Conservation (phyloP, 1,140 invertebrate genomes). For the Trachymyrmex cornetzi region DNA sequence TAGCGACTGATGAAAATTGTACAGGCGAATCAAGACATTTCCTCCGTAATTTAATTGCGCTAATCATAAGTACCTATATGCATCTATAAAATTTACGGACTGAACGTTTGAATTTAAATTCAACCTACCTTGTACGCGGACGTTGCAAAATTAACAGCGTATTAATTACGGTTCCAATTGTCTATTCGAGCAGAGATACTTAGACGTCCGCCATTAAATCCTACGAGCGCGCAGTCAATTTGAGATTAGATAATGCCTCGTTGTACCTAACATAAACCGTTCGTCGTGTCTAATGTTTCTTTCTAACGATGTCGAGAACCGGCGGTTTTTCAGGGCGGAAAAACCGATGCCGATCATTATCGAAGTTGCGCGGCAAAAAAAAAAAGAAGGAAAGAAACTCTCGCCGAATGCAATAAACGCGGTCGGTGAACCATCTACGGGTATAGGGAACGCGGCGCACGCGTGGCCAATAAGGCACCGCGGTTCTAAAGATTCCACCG, state of each 20-base stretch:
- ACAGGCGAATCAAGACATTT: neutral
- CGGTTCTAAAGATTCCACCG: slow-evolving; percentile 64
- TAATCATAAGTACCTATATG: neutral
- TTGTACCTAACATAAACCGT: neutral
- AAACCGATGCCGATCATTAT: slow-evolving; percentile 32
- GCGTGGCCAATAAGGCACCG: slow-evolving; percentile 60
- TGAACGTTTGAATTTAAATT: neutral
- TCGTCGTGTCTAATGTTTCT: neutral
- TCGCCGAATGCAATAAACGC: slow-evolving; percentile 42
- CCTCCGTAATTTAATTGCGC: neutral
- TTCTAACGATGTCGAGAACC: slow-evolving; percentile 15
- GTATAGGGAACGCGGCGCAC: slow-evolving; percentile 35
- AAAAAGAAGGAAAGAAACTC: neutral
- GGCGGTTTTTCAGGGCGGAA: slow-evolving; percentile 18
- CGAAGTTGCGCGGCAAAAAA: neutral
- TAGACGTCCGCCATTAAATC: slow-evolving; percentile 20
- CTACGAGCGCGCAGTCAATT: slow-evolving; percentile 34
- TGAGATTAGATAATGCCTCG: slow-evolving; percentile 42
- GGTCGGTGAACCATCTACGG: slow-evolving; percentile 26
- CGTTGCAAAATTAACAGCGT: slow-evolving; percentile 32
- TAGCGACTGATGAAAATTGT: neutral
- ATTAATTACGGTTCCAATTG: slow-evolving; percentile 28
- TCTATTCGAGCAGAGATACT: neutral
- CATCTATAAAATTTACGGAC: slow-evolving; percentile 2
- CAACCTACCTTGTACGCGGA: slow-evolving; percentile 3